Base-by-base conservation (phyloP, 2,888 invertebrate species). In the Mesorhabditis belari region DNA sequence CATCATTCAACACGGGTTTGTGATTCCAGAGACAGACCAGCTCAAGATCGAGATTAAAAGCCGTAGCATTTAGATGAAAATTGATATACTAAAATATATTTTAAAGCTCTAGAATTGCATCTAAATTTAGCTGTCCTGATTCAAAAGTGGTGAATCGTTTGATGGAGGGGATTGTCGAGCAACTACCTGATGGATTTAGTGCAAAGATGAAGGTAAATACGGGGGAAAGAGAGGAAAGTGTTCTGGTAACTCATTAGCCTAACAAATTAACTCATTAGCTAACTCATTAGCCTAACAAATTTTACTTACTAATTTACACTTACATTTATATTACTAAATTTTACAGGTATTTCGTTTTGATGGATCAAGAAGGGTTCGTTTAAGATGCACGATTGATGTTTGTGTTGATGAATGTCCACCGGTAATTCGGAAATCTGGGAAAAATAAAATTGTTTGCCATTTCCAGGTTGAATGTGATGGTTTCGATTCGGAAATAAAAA, bases 381-480 rank as follows among this genome's bases (percentile, higher is more conserved):
- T 80, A 51, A 70, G 74, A 21, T 80, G 80, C 55, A 64, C 70
- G 1, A 67, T 80, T 23, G 80, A 80, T 62, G 75, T 81, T 54
- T 80, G 80, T 58, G 64, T 71, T 23, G 69, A 76, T n/a, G 53
- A 52, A 2, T 77, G 77, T 64, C 72, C 70, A 23, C 70, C 74
- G 64, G 76, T 76, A n/a, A 25, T 24, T 6, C n/a, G n/a, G n/a
- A n/a, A n/a, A n/a, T n/a, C n/a, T n/a, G n/a, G n/a, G n/a, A n/a
- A n/a, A n/a, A n/a, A n/a, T n/a, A n/a, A n/a, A n/a, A n/a, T n/a
- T n/a, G n/a, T n/a, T n/a, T n/a, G n/a, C n/a, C 62, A 58, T 17
- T 53, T 51, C 26, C 70, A 69, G 44, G 63, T 54, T 19, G 44
- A 27, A 23, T 27, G 17, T 23, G 57, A 64, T 27, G 50, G 63